Percentiles rank a stretch among this genome's conserved stretches.
These are phyloP conservation scores for Crioceris asparagi DNA, from an alignment of 2,888 invertebrate genomes.

Conservation along the genomic window DNA sequence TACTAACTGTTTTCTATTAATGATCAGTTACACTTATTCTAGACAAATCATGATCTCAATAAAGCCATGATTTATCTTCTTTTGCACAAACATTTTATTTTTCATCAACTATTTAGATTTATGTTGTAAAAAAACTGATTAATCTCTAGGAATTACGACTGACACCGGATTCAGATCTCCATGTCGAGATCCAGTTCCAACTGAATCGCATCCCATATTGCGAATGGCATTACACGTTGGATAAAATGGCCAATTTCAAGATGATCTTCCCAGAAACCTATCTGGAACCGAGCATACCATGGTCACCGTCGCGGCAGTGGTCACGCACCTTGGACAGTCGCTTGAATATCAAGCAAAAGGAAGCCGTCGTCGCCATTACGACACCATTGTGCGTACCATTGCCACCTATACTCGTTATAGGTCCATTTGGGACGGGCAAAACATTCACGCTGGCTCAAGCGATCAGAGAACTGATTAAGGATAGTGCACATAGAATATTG, in stretches of 20 bases:
- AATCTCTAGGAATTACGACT: constrained; percentile 11
- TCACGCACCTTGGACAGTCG: constrained; percentile 49
- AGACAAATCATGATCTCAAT: no score
- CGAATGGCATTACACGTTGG: constrained; percentile 76
- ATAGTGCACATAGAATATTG: constrained; percentile 56
- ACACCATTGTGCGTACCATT: constrained; percentile 49
- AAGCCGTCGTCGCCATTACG: constrained; percentile 68
- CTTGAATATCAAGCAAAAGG: constrained; percentile 67
- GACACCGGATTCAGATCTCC: constrained; percentile 48
- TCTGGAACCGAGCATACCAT: constrained; percentile 53
- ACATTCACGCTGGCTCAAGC: constrained; percentile 71
- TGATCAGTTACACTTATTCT: no score
- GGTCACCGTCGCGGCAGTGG: constrained; percentile 61
- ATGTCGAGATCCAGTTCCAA: constrained; percentile 69
- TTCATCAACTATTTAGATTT: no score
- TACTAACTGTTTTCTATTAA: no score
- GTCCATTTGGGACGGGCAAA: constrained; percentile 82
- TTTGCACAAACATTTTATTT: no score
- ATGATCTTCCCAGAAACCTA: constrained; percentile 55
- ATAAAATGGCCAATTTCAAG: constrained; percentile 58
- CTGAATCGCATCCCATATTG: constrained; percentile 69
- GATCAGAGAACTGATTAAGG: constrained; percentile 53
- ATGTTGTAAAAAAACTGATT: background rate
- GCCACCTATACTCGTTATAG: constrained; percentile 60
- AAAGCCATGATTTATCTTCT: no score